phyloP scores from a whole-genome alignment of 2,888 invertebrate species.

The Xanthorhoe spadicearia region DNA sequence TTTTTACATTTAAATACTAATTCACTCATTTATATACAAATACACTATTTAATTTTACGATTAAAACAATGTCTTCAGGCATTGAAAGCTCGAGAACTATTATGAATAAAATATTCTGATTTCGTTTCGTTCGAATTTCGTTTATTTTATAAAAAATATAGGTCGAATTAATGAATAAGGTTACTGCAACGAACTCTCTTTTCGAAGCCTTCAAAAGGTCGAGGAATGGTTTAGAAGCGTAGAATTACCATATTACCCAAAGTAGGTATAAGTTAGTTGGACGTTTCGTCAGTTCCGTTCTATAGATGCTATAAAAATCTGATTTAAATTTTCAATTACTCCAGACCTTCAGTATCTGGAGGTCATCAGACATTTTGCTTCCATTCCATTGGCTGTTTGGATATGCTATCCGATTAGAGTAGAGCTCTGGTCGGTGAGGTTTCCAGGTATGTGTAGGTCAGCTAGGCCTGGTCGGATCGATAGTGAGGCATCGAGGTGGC shows the following conservation, averaged over 20 bases:
- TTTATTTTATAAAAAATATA: not conserved
- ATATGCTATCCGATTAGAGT: constrained; percentile 53
- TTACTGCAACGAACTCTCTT: constrained; percentile 1
- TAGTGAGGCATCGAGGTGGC: constrained; percentile 62
- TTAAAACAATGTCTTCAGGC: not conserved
- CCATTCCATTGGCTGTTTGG: constrained; percentile 52
- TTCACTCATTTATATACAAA: constrained; percentile 54
- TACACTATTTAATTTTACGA: not conserved
- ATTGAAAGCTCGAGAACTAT: not conserved
- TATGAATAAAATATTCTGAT: not conserved
- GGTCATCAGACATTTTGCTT: constrained; percentile 68
- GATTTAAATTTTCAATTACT: constrained; percentile 56
- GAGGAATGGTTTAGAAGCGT: not conserved
- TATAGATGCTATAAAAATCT: constrained; percentile 24
- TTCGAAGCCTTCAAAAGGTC: constrained; percentile 3
- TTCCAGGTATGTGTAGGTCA: constrained; percentile 53
- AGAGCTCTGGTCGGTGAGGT: constrained; percentile 48
- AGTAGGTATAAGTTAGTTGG: constrained; percentile 16
- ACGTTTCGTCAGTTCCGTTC: constrained; percentile 23
- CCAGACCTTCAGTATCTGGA: constrained; percentile 64
- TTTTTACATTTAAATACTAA: constrained; percentile 45
- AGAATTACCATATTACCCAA: no score
- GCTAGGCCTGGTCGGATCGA: constrained; percentile 51
- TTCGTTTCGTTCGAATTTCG: not conserved
- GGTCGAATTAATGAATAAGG: not conserved